These are phyloP conservation scores for Neodontobutis hainanensis DNA, from an alignment of 2,113 vertebrate species.

Conservation along the genomic window DNA sequence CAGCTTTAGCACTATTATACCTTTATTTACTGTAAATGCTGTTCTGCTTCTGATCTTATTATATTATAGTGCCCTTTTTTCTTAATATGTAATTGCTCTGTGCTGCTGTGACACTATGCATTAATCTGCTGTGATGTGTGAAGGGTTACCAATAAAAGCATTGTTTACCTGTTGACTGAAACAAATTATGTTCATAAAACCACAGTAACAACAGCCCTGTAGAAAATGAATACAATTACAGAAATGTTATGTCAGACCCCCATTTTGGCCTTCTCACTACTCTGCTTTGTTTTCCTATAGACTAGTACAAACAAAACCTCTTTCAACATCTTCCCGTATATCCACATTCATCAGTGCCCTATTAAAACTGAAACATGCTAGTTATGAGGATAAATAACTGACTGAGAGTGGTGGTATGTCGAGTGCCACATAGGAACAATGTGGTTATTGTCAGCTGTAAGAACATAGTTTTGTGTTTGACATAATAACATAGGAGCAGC, in stretches of 20 bases:
- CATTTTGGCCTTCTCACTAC: background rate
- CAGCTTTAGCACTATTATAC: no score
- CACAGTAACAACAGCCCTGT: background rate
- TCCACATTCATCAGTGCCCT: background rate
- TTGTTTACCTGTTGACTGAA: background rate
- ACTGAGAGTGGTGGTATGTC: conserved; percentile 13
- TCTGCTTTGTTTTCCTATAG: background rate
- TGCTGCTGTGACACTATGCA: conserved; percentile 1
- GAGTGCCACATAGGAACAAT: conserved; percentile 41
- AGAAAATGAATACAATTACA: conserved; percentile 4
- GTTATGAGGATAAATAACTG: conserved; percentile 18
- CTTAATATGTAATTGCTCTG: background rate
- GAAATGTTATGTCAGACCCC: background rate
- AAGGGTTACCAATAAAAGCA: background rate
- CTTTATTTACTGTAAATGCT: no score
- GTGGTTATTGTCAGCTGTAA: conserved; percentile 44
- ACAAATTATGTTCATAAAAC: background rate
- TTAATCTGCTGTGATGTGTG: conserved; percentile 2
- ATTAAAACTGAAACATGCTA: background rate
- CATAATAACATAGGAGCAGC: conserved; percentile 35
- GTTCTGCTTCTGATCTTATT: background rate
- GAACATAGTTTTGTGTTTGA: conserved; percentile 45
- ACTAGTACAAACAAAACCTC: background rate
- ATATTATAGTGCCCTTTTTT: background rate
- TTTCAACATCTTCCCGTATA: background rate